Conservation (phyloP, 1,140 invertebrate genomes). For the Bombus vancouverensis region DNA sequence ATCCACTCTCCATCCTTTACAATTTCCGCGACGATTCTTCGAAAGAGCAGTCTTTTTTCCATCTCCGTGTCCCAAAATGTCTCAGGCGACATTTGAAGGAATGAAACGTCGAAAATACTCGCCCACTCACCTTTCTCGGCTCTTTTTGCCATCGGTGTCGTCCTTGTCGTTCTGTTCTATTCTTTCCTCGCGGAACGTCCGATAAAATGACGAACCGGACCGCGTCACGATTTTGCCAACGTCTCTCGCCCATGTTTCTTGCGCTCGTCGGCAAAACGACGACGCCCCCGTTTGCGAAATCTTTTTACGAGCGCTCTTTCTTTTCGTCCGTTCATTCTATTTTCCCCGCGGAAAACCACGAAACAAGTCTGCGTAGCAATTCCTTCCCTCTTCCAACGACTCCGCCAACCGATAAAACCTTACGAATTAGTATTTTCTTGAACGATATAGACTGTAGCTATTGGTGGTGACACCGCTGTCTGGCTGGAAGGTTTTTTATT, state of each 20-base stretch:
- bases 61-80: background rate
- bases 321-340: background rate
- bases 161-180: no score
- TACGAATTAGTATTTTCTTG: background rate
- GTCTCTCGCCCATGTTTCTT: background rate
- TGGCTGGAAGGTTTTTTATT: background rate
- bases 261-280: background rate
- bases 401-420: background rate
- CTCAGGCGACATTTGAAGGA: background rate
- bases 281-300: background rate
- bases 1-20: slow-evolving; percentile 33
- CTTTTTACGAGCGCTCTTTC: background rate
- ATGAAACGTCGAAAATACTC: background rate
- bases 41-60: slow-evolving; percentile 27
- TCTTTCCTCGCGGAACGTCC: background rate
- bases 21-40: slow-evolving; percentile 29
- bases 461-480: background rate
- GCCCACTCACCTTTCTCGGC: background rate
- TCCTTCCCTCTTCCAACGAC: background rate
- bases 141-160: background rate
- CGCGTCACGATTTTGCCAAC: background rate
- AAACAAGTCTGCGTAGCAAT: background rate
- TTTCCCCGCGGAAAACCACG: background rate
- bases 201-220: background rate
- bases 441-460: background rate